A percentile compares a stretch with the other conserved stretches of the same genome.
Conservation (phyloP, 1,140 invertebrate genomes). For the Artemia franciscana region DNA sequence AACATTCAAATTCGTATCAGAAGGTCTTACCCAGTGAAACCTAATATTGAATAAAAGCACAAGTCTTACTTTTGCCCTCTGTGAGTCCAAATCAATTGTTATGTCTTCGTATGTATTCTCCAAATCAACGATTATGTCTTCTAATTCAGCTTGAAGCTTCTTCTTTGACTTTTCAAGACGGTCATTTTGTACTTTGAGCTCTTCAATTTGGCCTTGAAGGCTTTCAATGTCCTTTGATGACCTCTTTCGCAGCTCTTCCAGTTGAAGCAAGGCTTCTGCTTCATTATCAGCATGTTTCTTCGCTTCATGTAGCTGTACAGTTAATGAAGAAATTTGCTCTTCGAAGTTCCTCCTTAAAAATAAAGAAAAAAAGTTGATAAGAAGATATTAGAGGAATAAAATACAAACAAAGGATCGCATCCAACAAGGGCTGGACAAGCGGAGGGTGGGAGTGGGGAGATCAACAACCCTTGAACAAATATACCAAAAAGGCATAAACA, state of each 20-base stretch:
- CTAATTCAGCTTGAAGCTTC: conserved; percentile 83
- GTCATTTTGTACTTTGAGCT: conserved; percentile 68
- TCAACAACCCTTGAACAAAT: no score
- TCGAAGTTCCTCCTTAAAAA: conserved; percentile 37
- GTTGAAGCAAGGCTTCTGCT: conserved; percentile 43
- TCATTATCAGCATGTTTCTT: conserved; percentile 90
- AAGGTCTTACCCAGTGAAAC: no score
- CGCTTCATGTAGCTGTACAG: conserved; percentile 49
- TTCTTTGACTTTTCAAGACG: conserved; percentile 91
- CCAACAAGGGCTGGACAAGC: no score
- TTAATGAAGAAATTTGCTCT: conserved; percentile 43
- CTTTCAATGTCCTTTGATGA: conserved; percentile 67
- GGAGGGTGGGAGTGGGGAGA: no score
- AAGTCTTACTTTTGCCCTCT: conserved; percentile 44
- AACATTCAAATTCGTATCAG: no score
- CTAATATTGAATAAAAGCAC: no score
- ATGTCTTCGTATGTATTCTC: no score
- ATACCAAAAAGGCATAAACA: no score
- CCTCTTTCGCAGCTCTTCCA: conserved; percentile 81
- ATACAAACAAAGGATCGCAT: no score
- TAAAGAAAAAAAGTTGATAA: no score
- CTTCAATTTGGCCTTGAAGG: conserved; percentile 58
- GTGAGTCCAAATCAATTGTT: conserved; percentile 70
- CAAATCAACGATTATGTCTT: no score
- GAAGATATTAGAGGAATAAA: no score